A percentile compares a stretch with the other conserved stretches of the same genome.
phyloP scores from a whole-genome alignment of 2,888 invertebrate species.

The Acrobasis consociella region DNA sequence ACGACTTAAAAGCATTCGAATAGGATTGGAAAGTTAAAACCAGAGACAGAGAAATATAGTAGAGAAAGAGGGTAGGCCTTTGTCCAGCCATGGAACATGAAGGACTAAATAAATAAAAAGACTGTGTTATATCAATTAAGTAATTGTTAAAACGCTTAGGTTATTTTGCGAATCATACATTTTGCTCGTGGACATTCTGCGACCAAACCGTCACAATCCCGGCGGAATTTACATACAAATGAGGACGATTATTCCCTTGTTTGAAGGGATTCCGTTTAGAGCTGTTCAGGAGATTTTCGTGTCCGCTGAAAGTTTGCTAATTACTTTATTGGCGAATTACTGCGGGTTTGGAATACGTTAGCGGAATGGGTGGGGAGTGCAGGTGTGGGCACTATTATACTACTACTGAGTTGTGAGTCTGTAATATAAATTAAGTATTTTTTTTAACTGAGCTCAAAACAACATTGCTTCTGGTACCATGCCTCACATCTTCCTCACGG shows the following conservation, averaged over 20 bases:
- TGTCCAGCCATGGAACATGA: no score
- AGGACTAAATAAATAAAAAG: no score
- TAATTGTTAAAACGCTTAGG: background rate
- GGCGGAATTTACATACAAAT: conserved; percentile 69
- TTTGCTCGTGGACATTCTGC: background rate
- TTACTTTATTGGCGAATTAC: conserved; percentile 59
- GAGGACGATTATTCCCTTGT: conserved; percentile 71
- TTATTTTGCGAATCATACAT: background rate
- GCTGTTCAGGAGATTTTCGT: conserved; percentile 51
- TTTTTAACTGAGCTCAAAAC: no score
- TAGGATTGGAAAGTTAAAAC: no score
- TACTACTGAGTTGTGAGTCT: background rate
- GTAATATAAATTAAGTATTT: no score
- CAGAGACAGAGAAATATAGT: no score
- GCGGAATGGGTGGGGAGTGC: conserved; percentile 35
- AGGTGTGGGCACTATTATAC: background rate
- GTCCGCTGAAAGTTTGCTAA: conserved; percentile 52
- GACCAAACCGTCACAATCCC: conserved; percentile 46
- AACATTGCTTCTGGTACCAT: no score
- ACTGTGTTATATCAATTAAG: no score
- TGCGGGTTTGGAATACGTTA: conserved; percentile 51
- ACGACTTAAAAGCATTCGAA: no score
- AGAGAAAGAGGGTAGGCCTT: no score
- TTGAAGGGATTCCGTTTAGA: conserved; percentile 64
- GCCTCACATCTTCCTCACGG: no score